Evolutionary conservation across 2,888 invertebrate genomes (phyloP).

Genomic region (Coleophora deauratella): DNA sequence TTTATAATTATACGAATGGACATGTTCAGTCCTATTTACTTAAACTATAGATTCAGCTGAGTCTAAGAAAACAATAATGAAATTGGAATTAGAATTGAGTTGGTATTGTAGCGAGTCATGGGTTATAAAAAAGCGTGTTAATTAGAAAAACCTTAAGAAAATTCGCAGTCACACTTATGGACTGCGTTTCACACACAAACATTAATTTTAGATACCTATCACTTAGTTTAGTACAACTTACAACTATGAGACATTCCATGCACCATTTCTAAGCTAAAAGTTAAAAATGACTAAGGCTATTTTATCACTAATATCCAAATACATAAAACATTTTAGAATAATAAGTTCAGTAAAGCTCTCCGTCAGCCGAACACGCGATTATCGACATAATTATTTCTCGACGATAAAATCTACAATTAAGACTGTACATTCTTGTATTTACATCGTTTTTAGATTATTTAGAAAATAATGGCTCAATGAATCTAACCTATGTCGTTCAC

Average conservation of each 20-base stretch:
- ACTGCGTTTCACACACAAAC: constrained; percentile 1
- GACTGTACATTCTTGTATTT: constrained; percentile 23
- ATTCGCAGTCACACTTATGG: not conserved
- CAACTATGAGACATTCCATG: constrained; percentile 42
- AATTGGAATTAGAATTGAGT: no score
- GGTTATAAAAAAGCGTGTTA: not conserved
- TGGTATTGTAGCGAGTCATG: not conserved
- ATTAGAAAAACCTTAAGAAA: not conserved
- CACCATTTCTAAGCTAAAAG: constrained; percentile 35
- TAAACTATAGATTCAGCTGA: no score
- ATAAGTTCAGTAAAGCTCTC: constrained; percentile 44
- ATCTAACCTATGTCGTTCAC: constrained; percentile 23
- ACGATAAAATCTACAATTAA: constrained; percentile 25
- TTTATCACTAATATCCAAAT: not conserved
- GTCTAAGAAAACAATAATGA: no score
- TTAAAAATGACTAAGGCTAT: constrained; percentile 8
- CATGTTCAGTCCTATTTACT: no score
- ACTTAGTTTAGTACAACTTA: constrained; percentile 19
- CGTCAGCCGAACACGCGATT: constrained; percentile 35
- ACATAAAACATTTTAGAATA: constrained; percentile 16
- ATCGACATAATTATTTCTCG: constrained; percentile 25
- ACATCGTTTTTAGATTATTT: constrained; percentile 4
- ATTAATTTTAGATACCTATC: constrained; percentile 13
- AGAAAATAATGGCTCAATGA: constrained; percentile 13
- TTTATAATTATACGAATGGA: no score